Evolutionary conservation across 2,888 invertebrate species (phyloP).

Genomic region (Sarcophaga subvicina): DNA sequence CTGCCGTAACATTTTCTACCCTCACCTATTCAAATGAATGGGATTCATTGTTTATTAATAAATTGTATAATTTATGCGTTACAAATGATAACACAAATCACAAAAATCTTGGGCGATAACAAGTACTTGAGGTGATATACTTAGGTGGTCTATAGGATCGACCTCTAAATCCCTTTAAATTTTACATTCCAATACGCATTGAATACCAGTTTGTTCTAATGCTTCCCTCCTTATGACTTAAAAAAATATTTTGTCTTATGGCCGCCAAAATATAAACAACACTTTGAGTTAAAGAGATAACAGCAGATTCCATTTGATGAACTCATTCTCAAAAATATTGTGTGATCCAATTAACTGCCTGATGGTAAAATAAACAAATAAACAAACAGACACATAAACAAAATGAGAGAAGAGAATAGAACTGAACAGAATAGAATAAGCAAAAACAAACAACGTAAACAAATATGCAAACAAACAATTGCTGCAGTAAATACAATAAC

Average conservation of each 20-base stretch:
- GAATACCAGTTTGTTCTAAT: too few species aligned
- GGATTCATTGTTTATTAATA: too few species aligned
- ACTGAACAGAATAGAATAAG: not conserved
- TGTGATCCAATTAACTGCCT: conserved; percentile 61
- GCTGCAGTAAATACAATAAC: conserved; percentile 35
- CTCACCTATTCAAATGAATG: too few species aligned
- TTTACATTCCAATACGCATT: too few species aligned
- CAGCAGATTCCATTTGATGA: not conserved
- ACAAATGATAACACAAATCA: too few species aligned
- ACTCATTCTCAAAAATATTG: conserved; percentile 30
- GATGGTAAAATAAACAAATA: conserved; percentile 48
- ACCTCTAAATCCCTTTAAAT: too few species aligned
- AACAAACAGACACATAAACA: conserved; percentile 10
- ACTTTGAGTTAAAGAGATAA: not conserved
- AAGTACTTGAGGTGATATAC: too few species aligned
- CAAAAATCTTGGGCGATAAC: too few species aligned
- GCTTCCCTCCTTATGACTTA: not conserved
- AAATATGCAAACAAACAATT: conserved; percentile 9
- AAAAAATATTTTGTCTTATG: not conserved
- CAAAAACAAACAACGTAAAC: not conserved
- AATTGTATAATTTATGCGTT: too few species aligned
- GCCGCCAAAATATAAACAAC: not conserved
- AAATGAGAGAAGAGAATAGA: not conserved
- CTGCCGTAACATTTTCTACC: too few species aligned
- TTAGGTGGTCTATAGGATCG: too few species aligned